Evolutionary conservation across 2,888 invertebrate species (phyloP), one percentile per base, ranked within the genome.

Genomic region (Acronicta aceris): DNA sequence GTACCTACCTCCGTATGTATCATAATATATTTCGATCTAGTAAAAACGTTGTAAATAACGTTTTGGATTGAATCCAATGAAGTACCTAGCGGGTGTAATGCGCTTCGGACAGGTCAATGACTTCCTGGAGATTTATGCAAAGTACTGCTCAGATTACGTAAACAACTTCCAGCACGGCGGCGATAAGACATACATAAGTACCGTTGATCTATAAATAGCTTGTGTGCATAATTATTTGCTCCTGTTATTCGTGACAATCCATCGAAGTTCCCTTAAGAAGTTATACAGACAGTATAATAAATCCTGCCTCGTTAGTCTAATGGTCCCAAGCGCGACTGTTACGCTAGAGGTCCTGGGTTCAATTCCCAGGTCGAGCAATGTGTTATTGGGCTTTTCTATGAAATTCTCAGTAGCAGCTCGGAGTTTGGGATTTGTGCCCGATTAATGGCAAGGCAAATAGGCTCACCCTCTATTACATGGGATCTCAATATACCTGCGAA

Each of bases 81-180:
- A 60, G 69, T 38, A n/a, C 38, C 38, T 71, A 69, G 69, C 67
- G 70, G 58, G 71, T 59, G 48, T 69, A 63, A 61, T 62, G 59
- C 64, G 30, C 50, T 45, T 58, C 60, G 52, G 69, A 71, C 52
- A 75, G 87, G 84, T 84, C 84, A 78, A 78, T 86, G 87, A 85
- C 86, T 81, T 82, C 64, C 77, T 73, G 69, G 62, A 81, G 81
- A 82, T 86, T 83, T 82, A 84, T 82, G 79, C 74, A 79, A 75
- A 81, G 56, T 59, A 38, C 53, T 51, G 50, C 56, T 41, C 30
- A 72, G 53, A 76, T 81, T 80, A 81, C 71, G 75, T 79, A 81
- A 81, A 81, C 65, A 74, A 67, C 51, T 58, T 59, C 50, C 58
- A 72, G 50, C 9, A 45, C 17, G 55, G 49, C 54, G 70, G 49